Conservation (phyloP, 1,140 invertebrate genomes). For the Drosophila sucinea region DNA sequence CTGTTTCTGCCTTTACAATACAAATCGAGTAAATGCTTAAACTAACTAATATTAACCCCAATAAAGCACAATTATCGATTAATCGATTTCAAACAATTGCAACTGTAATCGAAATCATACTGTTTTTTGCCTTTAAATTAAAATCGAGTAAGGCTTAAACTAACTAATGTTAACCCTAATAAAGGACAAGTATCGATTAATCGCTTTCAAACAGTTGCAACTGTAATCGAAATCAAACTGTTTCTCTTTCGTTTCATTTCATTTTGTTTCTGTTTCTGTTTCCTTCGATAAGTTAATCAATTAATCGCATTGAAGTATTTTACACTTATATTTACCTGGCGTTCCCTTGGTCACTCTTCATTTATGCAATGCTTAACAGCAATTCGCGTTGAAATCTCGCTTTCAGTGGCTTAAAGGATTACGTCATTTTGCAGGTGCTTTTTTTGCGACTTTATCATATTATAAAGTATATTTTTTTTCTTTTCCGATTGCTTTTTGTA, state of each 20-base stretch:
- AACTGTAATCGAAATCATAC: too few species aligned
- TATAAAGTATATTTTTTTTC: conserved; percentile 1
- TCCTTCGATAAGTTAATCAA: conserved; percentile 48
- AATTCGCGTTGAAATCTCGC: conserved; percentile 20
- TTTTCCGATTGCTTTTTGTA: conserved; percentile 13
- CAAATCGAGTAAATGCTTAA: too few species aligned
- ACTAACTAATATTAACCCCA: too few species aligned
- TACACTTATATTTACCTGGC: not conserved
- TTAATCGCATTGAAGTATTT: conserved; percentile 46
- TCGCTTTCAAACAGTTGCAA: too few species aligned
- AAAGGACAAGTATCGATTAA: too few species aligned
- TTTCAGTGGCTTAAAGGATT: conserved; percentile 20
- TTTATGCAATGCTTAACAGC: conserved; percentile 20
- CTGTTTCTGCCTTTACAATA: too few species aligned
- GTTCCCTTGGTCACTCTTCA: not conserved
- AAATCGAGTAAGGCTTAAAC: too few species aligned
- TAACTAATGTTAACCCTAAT: too few species aligned
- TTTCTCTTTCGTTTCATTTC: not conserved
- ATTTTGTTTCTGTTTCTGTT: not conserved
- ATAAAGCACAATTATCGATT: too few species aligned
- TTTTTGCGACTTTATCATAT: not conserved
- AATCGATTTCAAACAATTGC: too few species aligned
- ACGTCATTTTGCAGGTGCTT: conserved; percentile 5
- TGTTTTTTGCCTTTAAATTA: too few species aligned
- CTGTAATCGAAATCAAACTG: not conserved